Base-by-base conservation (phyloP, 2,888 invertebrate genomes). In the Congeria kusceri region DNA sequence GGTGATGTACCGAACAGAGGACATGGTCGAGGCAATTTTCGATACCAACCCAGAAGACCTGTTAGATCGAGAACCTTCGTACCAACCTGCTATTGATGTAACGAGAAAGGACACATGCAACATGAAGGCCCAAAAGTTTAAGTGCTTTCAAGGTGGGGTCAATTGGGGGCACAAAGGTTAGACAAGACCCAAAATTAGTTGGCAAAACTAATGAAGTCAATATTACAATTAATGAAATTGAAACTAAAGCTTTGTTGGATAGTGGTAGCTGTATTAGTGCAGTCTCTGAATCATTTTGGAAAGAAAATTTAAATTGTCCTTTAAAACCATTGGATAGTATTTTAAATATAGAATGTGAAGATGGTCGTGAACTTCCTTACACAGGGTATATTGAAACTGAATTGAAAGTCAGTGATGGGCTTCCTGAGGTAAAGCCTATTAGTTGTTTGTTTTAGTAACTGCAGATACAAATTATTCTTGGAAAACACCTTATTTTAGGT, bases 171-270 rank as follows among this genome's bases (percentile, higher is more conserved):
- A 65, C 65, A 4, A 57, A 39, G 3, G 25, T 28, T 27, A 49
- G 5, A 65, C 9, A 65, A 11, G 65, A 39, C 27, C 53, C 49
- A 23, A 49, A 49, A 28, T 65, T 65, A 28, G 65, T 65, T 28
- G 65, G 65, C 1, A 25, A 39, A 15, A 20, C 67, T 11, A 63
- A 63, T 29, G 63, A 63, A 63, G 46, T 15, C 3, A 18, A 18
- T 23, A 25, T 63, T 5, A 3, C 4, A 11, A 11, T 65, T 11
- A 47, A 49, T 20, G 53, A 49, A 13, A 13, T 27, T 9, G 5
- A n/a, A 3, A 63, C 63, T 23, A 44, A 13, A 49, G 65, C 65
- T 27, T 20, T 65, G 4, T n/a, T 65, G 7, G 65, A 65, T 65
- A 65, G 25, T 4, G 65, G 65, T 9, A 49, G 49, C 49, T 47